Percentiles rank a stretch among this genome's conserved stretches.
These are phyloP conservation scores for Epicampocera succincta DNA, from an alignment of 2,888 invertebrate genomes.

Conservation along the genomic window DNA sequence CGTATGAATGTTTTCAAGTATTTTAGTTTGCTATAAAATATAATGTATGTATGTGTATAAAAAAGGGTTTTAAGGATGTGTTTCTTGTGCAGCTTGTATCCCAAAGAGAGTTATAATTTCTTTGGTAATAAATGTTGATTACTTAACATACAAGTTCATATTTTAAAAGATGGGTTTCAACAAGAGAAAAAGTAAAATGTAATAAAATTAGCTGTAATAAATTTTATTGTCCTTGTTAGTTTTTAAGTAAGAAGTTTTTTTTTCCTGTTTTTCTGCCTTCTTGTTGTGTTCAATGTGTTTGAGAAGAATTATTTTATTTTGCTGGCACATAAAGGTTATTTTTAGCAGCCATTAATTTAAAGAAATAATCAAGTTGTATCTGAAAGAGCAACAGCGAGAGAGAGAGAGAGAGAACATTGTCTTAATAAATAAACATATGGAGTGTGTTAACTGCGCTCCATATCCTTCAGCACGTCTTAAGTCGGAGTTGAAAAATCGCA, in stretches of 20 bases:
- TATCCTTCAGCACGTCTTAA: no score
- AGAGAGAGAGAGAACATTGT: no score
- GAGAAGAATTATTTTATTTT: conserved; percentile 35
- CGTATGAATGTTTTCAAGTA: conserved; percentile 30
- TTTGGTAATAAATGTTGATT: conserved; percentile 37
- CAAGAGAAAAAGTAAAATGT: conserved; percentile 36
- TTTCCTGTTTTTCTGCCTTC: neutral
- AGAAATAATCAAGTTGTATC: neutral
- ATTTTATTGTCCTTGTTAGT: conserved; percentile 43
- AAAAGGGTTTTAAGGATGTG: conserved; percentile 30
- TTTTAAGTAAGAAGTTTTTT: neutral
- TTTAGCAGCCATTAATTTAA: conserved; percentile 38
- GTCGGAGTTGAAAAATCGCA: no score
- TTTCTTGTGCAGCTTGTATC: conserved; percentile 41
- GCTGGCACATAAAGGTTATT: conserved; percentile 33
- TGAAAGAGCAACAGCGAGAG: no score
- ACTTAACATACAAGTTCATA: conserved; percentile 36
- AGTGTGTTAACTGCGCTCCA: no score
- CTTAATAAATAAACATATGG: no score
- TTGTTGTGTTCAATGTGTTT: conserved; percentile 8
- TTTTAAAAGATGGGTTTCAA: conserved; percentile 29
- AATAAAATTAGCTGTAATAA: conserved; percentile 56
- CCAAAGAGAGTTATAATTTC: conserved; percentile 58
- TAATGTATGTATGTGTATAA: neutral
- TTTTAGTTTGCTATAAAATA: conserved; percentile 19